These are phyloP conservation scores for Amphimallon solstitiale DNA, from an alignment of 2,888 invertebrate species.

Conservation along the genomic window DNA sequence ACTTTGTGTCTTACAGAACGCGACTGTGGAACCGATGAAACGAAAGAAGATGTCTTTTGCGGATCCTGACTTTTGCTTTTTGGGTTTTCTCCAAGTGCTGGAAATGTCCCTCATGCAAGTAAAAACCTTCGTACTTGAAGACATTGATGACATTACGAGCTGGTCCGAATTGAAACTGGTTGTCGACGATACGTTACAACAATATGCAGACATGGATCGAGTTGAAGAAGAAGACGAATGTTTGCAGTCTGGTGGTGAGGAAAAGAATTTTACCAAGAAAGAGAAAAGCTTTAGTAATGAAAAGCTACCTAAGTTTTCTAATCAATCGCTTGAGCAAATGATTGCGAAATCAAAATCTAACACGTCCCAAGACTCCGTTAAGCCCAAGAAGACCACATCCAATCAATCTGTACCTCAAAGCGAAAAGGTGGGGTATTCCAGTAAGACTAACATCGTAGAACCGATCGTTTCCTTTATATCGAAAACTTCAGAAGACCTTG, in stretches of 20 bases:
- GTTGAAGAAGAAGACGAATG: not conserved
- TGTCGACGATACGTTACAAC: not conserved
- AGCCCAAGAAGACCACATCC: not conserved
- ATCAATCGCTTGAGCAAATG: too few relatives aligned
- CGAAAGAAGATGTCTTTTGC: not conserved
- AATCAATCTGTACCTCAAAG: too few relatives aligned
- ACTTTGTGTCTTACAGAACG: not conserved
- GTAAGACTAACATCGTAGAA: too few relatives aligned
- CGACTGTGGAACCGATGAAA: not conserved
- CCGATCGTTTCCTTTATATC: too few relatives aligned
- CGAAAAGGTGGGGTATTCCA: too few relatives aligned
- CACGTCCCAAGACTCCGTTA: not conserved
- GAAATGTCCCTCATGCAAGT: conserved; percentile 3
- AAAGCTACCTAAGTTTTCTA: too few relatives aligned
- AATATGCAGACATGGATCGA: not conserved
- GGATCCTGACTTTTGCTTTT: conserved; percentile 19
- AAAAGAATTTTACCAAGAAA: too few relatives aligned
- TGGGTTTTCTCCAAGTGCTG: conserved; percentile 14
- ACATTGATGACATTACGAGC: conserved; percentile 1
- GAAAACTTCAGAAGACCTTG: too few relatives aligned
- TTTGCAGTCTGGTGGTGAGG: too few relatives aligned
- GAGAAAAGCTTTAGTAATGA: too few relatives aligned
- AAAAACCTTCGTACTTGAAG: not conserved
- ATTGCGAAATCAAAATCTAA: too few relatives aligned
- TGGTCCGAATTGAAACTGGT: conserved; percentile 16